These are phyloP conservation scores for Halcyon leucocephala DNA, from an alignment of 2,797 vertebrate genomes.

Conservation along the genomic window DNA sequence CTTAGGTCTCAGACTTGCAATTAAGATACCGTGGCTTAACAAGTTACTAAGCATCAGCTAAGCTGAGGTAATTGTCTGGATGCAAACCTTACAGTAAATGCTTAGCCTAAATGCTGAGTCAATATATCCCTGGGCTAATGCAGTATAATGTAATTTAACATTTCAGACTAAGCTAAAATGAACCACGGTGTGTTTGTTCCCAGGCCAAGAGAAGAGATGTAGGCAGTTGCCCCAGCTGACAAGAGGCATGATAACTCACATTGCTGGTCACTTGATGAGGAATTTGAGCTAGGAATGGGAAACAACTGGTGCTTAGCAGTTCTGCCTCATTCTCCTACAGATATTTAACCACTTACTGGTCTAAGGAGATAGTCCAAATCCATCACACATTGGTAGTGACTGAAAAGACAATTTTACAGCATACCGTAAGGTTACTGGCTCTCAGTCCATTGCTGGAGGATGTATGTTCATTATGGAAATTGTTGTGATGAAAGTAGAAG, in stretches of 20 bases:
- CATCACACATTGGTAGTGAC: not conserved
- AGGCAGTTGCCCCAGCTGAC: not conserved
- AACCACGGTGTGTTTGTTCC: not conserved
- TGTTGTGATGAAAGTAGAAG: not conserved
- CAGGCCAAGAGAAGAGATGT: not conserved
- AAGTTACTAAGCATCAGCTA: slow-evolving; percentile 42
- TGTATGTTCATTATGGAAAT: not conserved
- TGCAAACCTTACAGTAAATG: slow-evolving; percentile 41
- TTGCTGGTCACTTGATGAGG: not conserved
- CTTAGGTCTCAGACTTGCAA: slow-evolving; percentile 47
- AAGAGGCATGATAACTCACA: not conserved
- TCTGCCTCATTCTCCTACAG: not conserved
- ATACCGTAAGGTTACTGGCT: not conserved
- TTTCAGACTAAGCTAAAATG: slow-evolving; percentile 34
- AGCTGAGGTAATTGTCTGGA: slow-evolving; percentile 69
- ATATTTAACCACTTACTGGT: not conserved
- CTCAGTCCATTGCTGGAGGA: not conserved
- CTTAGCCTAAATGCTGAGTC: slow-evolving; percentile 66
- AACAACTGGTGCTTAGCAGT: not conserved
- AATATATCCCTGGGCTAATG: slow-evolving; percentile 49
- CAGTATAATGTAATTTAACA: slow-evolving; percentile 51
- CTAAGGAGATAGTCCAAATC: not conserved
- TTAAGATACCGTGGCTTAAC: slow-evolving; percentile 53
- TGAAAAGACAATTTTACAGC: not conserved
- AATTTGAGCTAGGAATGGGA: not conserved